Conservation (phyloP, 2,888 invertebrate species). For the Cyrtodaria siliqua region DNA sequence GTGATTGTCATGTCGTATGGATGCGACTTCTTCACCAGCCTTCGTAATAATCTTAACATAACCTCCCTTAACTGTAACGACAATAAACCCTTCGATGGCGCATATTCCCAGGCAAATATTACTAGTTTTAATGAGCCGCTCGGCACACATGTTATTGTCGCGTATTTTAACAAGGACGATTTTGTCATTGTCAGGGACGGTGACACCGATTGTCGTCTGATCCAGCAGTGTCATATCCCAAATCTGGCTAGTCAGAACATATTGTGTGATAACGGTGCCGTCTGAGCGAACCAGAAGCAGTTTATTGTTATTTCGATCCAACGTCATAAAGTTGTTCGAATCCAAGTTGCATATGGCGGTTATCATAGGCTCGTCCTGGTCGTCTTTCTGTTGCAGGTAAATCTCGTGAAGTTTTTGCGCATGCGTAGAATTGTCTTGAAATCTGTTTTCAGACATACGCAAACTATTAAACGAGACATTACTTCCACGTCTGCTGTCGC, state of each 20-base stretch:
- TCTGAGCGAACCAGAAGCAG: conserved; percentile 52
- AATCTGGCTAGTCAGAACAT: conserved; percentile 59
- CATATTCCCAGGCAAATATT: conserved; percentile 58
- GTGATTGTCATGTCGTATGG: conserved; percentile 50
- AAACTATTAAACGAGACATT: conserved; percentile 25
- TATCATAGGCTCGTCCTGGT: conserved; percentile 59
- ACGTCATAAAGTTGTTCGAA: conserved; percentile 49
- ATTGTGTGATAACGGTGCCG: conserved; percentile 49
- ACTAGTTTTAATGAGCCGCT: conserved; percentile 54
- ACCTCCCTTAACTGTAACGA: conserved; percentile 61
- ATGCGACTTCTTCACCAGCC: conserved; percentile 57
- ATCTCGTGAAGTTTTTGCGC: conserved; percentile 54
- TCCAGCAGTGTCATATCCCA: conserved; percentile 62
- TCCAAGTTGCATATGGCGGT: conserved; percentile 47
- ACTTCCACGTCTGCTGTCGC: conserved; percentile 19
- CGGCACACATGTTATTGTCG: conserved; percentile 51
- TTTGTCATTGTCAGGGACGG: conserved; percentile 60
- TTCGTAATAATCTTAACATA: conserved; percentile 58
- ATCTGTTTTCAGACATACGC: conserved; percentile 12
- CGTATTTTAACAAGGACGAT: conserved; percentile 56
- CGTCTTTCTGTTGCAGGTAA: conserved; percentile 49
- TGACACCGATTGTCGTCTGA: conserved; percentile 47
- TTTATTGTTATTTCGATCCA: conserved; percentile 60
- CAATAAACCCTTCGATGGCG: conserved; percentile 51
- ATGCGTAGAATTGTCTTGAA: conserved; percentile 17